A percentile compares a stretch with the other conserved stretches of the same genome.
Conservation (phyloP, 92 coral and sea anemone genomes). For the Meandrina meandrites region DNA sequence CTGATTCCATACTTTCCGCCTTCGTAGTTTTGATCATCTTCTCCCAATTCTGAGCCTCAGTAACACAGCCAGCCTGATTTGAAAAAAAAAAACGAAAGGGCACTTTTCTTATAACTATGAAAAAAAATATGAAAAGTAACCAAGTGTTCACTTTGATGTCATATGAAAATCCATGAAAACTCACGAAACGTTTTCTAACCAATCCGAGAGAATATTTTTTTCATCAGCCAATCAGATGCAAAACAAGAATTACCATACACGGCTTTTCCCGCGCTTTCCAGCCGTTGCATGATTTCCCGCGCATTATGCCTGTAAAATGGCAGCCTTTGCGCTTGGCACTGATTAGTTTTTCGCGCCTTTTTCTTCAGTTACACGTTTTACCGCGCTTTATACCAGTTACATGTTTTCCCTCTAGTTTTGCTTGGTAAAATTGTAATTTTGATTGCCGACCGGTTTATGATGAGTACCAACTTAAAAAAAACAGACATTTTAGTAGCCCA, state of each 20-base stretch:
- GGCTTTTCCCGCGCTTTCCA: neutral
- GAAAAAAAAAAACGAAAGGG: neutral
- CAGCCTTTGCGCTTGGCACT: too few relatives aligned
- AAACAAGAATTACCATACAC: neutral
- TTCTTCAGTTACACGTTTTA: too few relatives aligned
- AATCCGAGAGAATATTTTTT: neutral
- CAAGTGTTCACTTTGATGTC: neutral
- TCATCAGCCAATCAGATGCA: neutral
- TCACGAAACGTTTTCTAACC: neutral
- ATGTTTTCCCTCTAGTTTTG: too few relatives aligned
- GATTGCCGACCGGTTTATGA: too few relatives aligned
- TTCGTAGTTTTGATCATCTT: constrained; percentile 45
- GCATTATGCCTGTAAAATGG: neutral
- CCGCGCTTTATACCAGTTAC: too few relatives aligned
- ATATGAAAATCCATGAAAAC: neutral
- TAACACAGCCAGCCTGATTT: constrained; percentile 77
- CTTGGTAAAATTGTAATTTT: too few relatives aligned
- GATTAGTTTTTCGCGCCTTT: neutral
- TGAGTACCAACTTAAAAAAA: too few relatives aligned
- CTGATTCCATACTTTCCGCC: constrained; percentile 62
- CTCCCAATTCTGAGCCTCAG: constrained; percentile 75
- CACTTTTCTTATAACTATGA: neutral
- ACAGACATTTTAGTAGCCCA: neutral
- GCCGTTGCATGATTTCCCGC: neutral
- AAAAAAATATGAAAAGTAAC: too few relatives aligned